Evolutionary conservation across 2,113 vertebrate species (phyloP).

Genomic region (Cebidichthys violaceus): DNA sequence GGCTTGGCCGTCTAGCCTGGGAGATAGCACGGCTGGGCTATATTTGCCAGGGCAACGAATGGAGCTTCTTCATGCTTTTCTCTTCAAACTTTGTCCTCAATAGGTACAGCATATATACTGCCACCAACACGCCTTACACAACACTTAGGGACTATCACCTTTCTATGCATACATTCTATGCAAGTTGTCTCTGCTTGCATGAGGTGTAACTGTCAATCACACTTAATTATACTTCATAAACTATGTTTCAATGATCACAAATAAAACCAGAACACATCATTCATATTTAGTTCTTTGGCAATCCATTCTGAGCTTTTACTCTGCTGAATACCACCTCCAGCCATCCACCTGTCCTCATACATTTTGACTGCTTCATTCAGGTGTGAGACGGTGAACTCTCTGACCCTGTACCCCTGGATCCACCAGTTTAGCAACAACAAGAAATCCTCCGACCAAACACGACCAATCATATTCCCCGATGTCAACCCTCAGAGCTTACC

Average conservation of each 20-base stretch:
- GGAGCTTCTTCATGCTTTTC: constrained; percentile 99
- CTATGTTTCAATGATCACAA: background rate
- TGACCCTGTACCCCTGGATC: constrained; percentile 97
- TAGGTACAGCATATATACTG: constrained; percentile 84
- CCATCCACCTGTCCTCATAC: background rate
- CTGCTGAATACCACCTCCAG: background rate
- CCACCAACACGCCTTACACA: background rate
- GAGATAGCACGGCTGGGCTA: constrained; percentile 97
- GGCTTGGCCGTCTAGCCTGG: constrained; percentile 97
- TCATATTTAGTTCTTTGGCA: background rate
- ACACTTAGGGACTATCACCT: background rate
- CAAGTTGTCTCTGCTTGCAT: background rate
- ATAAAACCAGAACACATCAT: background rate
- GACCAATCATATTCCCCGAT: constrained; percentile 94
- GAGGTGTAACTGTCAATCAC: background rate
- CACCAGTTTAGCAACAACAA: constrained; percentile 99
- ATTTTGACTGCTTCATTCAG: constrained; percentile 79
- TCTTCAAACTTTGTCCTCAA: constrained; percentile 99
- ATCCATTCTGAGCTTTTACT: background rate
- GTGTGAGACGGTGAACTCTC: constrained; percentile 93
- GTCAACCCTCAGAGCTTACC: constrained; percentile 95
- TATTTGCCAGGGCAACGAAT: constrained; percentile 98
- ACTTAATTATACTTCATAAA: background rate
- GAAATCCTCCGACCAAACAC: constrained; percentile 93
- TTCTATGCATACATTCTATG: background rate